A percentile compares a stretch with the other conserved stretches of the same genome.
These are phyloP conservation scores for Aleadryas rufinucha DNA, from an alignment of 2,113 vertebrate genomes.

Conservation along the genomic window DNA sequence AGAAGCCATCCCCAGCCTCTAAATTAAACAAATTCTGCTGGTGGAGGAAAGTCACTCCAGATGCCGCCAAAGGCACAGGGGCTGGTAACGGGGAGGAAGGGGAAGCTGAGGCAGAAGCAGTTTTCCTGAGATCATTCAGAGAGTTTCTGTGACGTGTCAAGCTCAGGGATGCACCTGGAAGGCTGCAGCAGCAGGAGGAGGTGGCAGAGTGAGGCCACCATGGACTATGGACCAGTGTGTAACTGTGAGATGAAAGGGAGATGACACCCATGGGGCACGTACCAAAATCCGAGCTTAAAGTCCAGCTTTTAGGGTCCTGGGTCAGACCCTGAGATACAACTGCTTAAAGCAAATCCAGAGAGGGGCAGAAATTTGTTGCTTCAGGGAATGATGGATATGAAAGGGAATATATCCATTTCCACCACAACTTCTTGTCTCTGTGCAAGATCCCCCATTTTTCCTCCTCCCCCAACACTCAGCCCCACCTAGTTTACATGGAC, in stretches of 20 bases:
- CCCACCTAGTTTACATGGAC: no score
- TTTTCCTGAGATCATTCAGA: accelerated
- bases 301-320: background rate
- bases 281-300: background rate
- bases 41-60: background rate
- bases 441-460: background rate
- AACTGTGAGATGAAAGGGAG: accelerated
- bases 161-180: background rate
- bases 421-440: background rate
- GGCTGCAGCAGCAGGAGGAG: background rate
- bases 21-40: background rate
- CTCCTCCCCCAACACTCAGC: background rate
- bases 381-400: background rate
- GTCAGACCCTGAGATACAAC: background rate
- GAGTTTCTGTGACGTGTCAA: background rate
- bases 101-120: constrained; percentile 1
- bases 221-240: accelerated
- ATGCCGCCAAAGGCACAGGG: background rate
- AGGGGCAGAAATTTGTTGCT: background rate
- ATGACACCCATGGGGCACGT: background rate
- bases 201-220: background rate
- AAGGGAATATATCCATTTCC: background rate
- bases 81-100: background rate
- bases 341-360: background rate
- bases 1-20: background rate